These are phyloP conservation scores for Crematogaster levior DNA, from an alignment of 2,888 invertebrate genomes.

Conservation along the genomic window DNA sequence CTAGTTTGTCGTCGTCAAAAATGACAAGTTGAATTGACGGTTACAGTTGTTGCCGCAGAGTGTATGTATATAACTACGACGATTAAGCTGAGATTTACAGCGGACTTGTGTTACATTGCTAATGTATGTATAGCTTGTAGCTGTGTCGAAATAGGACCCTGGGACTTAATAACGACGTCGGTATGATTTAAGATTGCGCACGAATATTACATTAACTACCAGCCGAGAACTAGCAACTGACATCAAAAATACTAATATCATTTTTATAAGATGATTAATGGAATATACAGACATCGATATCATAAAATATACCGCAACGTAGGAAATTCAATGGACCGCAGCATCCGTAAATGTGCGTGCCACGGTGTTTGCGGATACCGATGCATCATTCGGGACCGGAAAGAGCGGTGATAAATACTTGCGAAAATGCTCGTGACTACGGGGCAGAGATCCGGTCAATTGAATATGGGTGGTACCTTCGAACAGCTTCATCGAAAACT, in stretches of 20 bases:
- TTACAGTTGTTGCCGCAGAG: conserved; percentile 15
- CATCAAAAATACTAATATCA: neutral
- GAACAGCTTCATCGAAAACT: conserved; percentile 56
- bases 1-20: conserved; percentile 4
- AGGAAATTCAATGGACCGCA: conserved; percentile 54
- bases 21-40: neutral
- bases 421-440: conserved; percentile 67
- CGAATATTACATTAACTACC: neutral
- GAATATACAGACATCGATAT: neutral
- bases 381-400: conserved; percentile 67
- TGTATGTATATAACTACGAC: neutral
- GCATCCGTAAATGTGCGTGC: conserved; percentile 30
- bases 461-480: conserved; percentile 65
- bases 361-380: conserved; percentile 58
- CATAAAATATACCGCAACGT: conserved; percentile 23
- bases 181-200: neutral
- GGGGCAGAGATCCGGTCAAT: conserved; percentile 65
- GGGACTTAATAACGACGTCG: neutral
- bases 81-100: conserved; percentile 19
- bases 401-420: conserved; percentile 72
- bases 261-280: conserved; percentile 48
- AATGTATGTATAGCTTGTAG: neutral
- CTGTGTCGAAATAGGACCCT: neutral
- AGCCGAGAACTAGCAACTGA: neutral
- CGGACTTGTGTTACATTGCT: conserved; percentile 6